Conservation (phyloP, 2,113 vertebrate species). For the Elephas maximus region DNA sequence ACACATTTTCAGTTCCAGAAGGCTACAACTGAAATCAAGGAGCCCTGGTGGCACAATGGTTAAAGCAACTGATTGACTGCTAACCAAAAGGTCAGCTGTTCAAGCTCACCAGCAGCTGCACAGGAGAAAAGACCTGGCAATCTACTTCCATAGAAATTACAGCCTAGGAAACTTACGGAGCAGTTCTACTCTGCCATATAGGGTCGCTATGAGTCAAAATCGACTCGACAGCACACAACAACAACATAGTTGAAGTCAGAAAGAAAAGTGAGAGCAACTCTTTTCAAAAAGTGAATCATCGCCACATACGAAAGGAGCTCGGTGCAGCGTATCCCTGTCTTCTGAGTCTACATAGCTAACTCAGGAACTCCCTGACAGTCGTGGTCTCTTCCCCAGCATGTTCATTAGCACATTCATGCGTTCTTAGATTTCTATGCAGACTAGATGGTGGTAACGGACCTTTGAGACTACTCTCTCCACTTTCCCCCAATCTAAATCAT, state of each 20-base stretch:
- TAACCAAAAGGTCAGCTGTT: no score
- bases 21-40: background rate
- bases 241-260: background rate
- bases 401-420: fast-evolving
- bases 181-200: no score
- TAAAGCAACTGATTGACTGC: no score
- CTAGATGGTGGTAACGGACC: background rate
- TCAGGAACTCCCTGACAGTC: background rate
- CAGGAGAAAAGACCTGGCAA: no score
- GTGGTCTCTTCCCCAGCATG: background rate
- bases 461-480: background rate
- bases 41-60: no score
- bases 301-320: background rate
- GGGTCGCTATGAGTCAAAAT: no score
- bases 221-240: background rate
- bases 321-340: fast-evolving
- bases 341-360: background rate
- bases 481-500: no score
- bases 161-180: no score
- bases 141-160: no score
- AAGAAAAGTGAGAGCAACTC: background rate
- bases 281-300: background rate
- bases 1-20: background rate
- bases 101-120: no score
- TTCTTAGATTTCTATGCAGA: background rate